Evolutionary conservation across 2,113 vertebrate genomes (phyloP).

Genomic region (Corydoras maculifer): DNA sequence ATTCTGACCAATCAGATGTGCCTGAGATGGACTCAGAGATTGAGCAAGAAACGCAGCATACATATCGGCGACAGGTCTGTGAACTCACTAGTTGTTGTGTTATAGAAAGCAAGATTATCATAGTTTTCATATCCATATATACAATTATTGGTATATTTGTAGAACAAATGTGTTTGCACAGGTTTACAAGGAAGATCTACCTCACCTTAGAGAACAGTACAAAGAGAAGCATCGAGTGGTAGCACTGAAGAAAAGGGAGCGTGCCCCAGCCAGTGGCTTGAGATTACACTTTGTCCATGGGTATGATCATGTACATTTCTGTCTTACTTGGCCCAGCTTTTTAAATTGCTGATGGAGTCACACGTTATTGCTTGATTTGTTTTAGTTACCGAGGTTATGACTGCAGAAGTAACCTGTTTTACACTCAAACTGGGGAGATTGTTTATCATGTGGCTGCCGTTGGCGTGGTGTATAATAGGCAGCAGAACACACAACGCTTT

Average conservation of each 20-base stretch:
- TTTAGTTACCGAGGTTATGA: constrained; percentile 12
- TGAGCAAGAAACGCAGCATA: constrained; percentile 94
- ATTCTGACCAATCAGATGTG: constrained; percentile 96
- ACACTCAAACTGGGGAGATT: constrained; percentile 95
- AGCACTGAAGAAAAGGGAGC: constrained; percentile 84
- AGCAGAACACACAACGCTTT: constrained; percentile 94
- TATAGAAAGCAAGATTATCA: too few species aligned
- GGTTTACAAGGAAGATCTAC: constrained; percentile 99
- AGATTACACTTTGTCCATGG: constrained; percentile 95
- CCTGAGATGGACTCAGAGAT: constrained; percentile 99
- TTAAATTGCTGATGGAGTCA: background rate
- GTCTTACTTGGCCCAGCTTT: too few species aligned
- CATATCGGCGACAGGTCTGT: constrained; percentile 83
- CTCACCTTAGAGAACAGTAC: constrained; percentile 97
- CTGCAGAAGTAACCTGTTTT: constrained; percentile 78
- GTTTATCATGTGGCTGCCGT: constrained; percentile 96
- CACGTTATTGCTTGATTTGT: constrained; percentile 4
- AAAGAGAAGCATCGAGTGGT: constrained; percentile 84
- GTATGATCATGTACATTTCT: constrained; percentile 53
- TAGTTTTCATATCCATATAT: too few species aligned
- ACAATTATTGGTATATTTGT: too few species aligned
- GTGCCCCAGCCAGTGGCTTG: constrained; percentile 79
- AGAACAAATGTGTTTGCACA: constrained; percentile 40
- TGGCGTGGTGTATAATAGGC: constrained; percentile 92
- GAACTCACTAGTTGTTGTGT: background rate